phyloP scores from a whole-genome alignment of 1,140 invertebrate species.

The Rhyacophila brunnea region DNA sequence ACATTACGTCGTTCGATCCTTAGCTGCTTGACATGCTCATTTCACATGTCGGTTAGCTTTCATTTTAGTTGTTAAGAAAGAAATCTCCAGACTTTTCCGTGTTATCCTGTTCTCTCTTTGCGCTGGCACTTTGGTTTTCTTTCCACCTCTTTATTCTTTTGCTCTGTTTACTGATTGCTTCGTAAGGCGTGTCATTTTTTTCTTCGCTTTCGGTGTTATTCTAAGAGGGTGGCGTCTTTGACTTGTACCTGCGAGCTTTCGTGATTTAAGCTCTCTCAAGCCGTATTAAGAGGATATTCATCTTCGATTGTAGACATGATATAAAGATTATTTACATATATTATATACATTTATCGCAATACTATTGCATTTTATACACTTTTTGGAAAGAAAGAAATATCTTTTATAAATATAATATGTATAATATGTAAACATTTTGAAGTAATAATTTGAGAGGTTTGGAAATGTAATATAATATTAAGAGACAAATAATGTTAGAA shows the following conservation, averaged over 20 bases:
- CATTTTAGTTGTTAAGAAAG: constrained; percentile 22
- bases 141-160: constrained; percentile 1
- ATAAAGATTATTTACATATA: too few relatives aligned
- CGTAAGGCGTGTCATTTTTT: constrained; percentile 30
- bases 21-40: constrained; percentile 35
- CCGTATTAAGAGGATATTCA: constrained; percentile 2
- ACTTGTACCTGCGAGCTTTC: not conserved
- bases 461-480: too few relatives aligned
- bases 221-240: constrained; percentile 5
- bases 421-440: too few relatives aligned
- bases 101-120: not conserved
- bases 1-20: constrained; percentile 20
- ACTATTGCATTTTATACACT: too few relatives aligned
- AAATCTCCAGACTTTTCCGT: not conserved
- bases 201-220: constrained; percentile 6
- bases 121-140: constrained; percentile 5
- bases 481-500: too few relatives aligned
- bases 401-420: too few relatives aligned
- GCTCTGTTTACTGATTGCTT: constrained; percentile 24
- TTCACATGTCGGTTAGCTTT: constrained; percentile 33
- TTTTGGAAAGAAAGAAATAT: too few relatives aligned
- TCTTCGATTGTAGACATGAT: not conserved
- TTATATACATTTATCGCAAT: too few relatives aligned
- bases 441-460: too few relatives aligned
- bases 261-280: constrained; percentile 11